phyloP scores from a whole-genome alignment of 2,113 vertebrate species.

The Acrocephalus arundinaceus region DNA sequence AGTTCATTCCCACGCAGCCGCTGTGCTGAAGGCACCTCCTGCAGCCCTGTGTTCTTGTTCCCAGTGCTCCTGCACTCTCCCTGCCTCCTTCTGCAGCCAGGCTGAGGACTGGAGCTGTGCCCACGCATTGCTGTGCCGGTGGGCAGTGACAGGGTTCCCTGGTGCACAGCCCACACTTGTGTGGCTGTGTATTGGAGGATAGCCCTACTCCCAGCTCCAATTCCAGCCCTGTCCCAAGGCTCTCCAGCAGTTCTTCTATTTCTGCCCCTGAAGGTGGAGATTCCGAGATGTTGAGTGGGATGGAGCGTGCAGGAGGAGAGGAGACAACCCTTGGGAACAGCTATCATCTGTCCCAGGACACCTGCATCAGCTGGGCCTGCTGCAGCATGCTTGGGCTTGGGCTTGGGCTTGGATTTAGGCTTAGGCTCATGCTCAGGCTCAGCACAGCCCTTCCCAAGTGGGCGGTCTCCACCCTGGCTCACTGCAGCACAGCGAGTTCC shows the following conservation, averaged over 20 bases:
- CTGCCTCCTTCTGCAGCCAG: background rate
- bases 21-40: background rate
- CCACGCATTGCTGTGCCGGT: accelerated
- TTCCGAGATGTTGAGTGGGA: background rate
- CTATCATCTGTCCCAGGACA: background rate
- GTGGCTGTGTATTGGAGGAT: accelerated
- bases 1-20: accelerated
- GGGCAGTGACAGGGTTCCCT: background rate
- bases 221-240: background rate
- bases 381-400: background rate
- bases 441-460: background rate
- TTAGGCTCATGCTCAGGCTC: background rate
- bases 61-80: background rate
- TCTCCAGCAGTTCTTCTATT: background rate
- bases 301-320: background rate
- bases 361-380: background rate
- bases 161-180: accelerated
- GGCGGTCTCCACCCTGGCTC: background rate
- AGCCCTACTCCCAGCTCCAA: background rate
- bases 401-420: background rate
- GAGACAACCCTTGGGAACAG: background rate
- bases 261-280: background rate
- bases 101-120: background rate
- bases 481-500: background rate
- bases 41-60: background rate